phyloP scores from a whole-genome alignment of 2,113 vertebrate species.

The Calidris pygmaea region DNA sequence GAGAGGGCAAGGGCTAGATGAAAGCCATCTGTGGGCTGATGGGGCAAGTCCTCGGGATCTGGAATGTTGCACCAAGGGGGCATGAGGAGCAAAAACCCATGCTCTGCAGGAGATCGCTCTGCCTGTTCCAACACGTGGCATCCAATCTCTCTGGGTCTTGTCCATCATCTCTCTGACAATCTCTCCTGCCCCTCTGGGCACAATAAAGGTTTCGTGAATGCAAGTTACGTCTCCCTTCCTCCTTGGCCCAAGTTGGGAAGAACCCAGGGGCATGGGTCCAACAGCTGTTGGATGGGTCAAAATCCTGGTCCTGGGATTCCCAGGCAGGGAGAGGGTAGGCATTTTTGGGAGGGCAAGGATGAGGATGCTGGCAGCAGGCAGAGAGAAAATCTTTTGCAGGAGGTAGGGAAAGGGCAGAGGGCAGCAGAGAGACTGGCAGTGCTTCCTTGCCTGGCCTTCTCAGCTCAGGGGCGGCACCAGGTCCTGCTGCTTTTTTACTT shows the following conservation, averaged over 20 bases:
- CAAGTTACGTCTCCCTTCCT: background rate
- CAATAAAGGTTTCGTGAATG: background rate
- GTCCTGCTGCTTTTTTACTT: background rate
- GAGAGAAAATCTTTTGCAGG: background rate
- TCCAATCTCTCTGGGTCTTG: too few species aligned
- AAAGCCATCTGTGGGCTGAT: too few species aligned
- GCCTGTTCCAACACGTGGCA: background rate
- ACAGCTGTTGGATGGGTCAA: background rate
- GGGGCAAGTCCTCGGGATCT: background rate
- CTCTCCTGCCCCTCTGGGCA: background rate
- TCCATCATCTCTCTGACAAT: too few species aligned
- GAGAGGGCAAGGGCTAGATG: background rate
- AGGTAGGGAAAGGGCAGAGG: background rate
- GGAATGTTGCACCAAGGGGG: too few species aligned
- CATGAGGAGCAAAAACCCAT: background rate
- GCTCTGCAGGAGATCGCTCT: background rate
- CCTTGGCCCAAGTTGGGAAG: background rate
- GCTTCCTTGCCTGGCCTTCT: too few species aligned
- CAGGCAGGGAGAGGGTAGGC: too few species aligned
- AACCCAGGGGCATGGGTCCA: fast-evolving
- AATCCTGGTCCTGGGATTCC: background rate
- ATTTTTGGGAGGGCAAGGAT: too few species aligned
- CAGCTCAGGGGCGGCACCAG: too few species aligned
- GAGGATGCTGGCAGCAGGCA: too few species aligned
- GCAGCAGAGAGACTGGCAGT: fast-evolving